Evolutionary conservation across 2,113 vertebrate genomes (phyloP), one percentile per base, ranked within the genome.

Genomic region (Scophthalmus maximus): DNA sequence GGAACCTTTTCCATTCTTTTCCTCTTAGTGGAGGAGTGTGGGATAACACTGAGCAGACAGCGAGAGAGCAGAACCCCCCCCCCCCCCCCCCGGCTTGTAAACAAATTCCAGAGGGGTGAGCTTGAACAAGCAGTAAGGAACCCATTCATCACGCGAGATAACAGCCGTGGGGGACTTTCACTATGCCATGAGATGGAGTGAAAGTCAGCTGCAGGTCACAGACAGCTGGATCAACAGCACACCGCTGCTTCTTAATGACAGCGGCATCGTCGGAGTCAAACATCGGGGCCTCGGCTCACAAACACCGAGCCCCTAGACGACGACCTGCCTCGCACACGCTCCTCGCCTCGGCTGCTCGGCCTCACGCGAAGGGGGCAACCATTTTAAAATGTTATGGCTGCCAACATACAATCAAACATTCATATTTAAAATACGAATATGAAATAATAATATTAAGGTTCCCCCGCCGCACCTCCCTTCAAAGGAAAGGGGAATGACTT

Each of bases 21-120:
- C 46, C 9, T 65, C 38, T 40, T 40, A 47, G 53, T 57, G 27
- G 26, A 60, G 51, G 17, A 64, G 60, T 75, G 74, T 53, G 44
- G 60, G 57, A 64, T 76, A 84, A 68, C 63, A 73, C 44, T 60
- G 57, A 84, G 29, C 68, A 79, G 73, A 84, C 64, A 29, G 58
- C 55, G 73, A 49, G n/a, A 57, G 57, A 58, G 51, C 74, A 70
- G 50, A 80, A 22, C 52, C 18, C 53, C n/a, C n/a, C n/a, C n/a
- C n/a, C n/a, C n/a, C n/a, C n/a, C n/a, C n/a, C n/a, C 59, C 2
- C 5, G 23, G 40, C 40, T 40, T 71, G 81, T 79, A 81, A 88
- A 82, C 68, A 88, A 82, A 89, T 86, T 87, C 87, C 78, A 73
- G 32, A 76, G 29, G 49, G 44, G 32, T 80, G 79, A 87, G 68